Conservation (phyloP, 2,797 vertebrate species). For the Pampus argenteus region DNA sequence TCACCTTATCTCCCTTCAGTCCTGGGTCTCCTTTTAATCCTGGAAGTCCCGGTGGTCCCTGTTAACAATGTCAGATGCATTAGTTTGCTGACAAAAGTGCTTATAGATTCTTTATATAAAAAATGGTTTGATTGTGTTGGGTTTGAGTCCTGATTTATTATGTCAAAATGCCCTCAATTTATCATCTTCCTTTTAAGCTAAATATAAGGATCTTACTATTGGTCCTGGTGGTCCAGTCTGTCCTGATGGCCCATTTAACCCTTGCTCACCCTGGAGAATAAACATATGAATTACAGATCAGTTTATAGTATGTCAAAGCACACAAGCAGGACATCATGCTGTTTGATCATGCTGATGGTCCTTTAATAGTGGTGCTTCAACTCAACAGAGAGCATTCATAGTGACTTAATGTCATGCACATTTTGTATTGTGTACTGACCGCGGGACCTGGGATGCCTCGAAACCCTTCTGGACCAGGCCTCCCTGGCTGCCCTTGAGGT, state of each 20-base stretch:
- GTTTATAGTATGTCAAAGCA: not conserved
- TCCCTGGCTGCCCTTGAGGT: conserved; percentile 89
- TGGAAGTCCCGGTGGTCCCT: conserved; percentile 92
- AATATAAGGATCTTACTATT: conserved; percentile 81
- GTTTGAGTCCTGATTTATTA: not conserved
- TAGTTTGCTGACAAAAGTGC: conserved; percentile 21
- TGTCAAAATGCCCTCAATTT: not conserved
- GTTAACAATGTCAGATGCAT: conserved; percentile 38
- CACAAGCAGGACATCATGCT: not conserved
- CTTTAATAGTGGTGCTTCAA: not conserved
- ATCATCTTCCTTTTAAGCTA: conserved; percentile 5
- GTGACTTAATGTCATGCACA: not conserved
- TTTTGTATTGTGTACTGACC: conserved; percentile 82
- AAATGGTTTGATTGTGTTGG: conserved; percentile 4
- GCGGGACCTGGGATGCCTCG: conserved; percentile 91
- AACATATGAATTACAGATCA: conserved; percentile 12
- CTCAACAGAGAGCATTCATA: not conserved
- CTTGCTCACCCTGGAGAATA: conserved; percentile 90
- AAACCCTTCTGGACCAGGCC: conserved; percentile 88
- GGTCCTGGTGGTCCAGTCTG: conserved; percentile 92
- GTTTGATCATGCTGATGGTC: not conserved
- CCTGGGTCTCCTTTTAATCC: conserved; percentile 93
- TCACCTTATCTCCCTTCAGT: conserved; percentile 92
- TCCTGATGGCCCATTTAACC: conserved; percentile 89
- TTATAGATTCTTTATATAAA: conserved; percentile 6